A percentile compares a stretch with the other conserved stretches of the same genome.
Conservation (phyloP, 2,797 vertebrate species). For the Pseudochirops corinnae region DNA sequence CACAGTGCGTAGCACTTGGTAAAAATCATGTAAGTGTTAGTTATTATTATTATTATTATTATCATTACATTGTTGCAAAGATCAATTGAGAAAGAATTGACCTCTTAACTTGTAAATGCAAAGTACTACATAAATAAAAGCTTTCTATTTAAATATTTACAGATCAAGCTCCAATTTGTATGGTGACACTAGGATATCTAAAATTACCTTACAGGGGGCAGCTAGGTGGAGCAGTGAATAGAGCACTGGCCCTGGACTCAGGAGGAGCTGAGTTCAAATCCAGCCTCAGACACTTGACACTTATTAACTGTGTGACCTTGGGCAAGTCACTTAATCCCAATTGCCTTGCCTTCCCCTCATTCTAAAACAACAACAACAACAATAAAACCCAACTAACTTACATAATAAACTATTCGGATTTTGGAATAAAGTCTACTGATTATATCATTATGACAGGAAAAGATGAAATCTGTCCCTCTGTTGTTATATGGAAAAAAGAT, state of each 20-base stretch:
- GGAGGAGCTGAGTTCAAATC: too few relatives aligned
- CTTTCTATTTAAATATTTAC: conserved; percentile 24
- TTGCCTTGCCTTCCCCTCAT: too few relatives aligned
- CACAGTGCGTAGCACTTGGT: not conserved
- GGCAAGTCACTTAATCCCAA: too few relatives aligned
- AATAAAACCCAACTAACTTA: not conserved
- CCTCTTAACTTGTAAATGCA: not conserved
- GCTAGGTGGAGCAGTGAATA: too few relatives aligned
- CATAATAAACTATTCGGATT: conserved; percentile 1
- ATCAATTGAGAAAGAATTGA: not conserved
- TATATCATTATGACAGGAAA: not conserved
- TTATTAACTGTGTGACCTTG: too few relatives aligned
- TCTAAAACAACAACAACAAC: too few relatives aligned
- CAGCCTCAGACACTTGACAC: too few relatives aligned
- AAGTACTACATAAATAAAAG: not conserved
- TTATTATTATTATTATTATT: not conserved
- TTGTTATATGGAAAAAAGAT: not conserved
- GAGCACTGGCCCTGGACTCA: too few relatives aligned
- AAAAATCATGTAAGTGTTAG: not conserved
- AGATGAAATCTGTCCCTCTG: conserved; percentile 1
- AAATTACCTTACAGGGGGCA: not conserved
- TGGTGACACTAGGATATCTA: conserved; percentile 21
- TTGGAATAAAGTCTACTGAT: conserved; percentile 40
- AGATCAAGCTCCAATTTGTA: conserved; percentile 35
- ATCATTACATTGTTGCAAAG: not conserved